Evolutionary conservation across 1,140 invertebrate genomes (phyloP).

Genomic region (Riptortus pedestris): DNA sequence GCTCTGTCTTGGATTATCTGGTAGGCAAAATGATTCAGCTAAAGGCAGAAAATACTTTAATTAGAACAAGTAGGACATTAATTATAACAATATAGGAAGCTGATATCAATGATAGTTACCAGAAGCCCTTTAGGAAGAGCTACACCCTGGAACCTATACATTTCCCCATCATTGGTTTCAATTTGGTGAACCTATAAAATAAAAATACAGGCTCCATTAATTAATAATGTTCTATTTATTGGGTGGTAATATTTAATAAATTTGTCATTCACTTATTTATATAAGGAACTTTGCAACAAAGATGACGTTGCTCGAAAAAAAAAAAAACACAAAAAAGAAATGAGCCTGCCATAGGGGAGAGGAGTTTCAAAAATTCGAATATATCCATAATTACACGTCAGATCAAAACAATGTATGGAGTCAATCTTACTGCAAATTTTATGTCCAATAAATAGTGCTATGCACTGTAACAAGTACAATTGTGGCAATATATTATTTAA

Average conservation of each 20-base stretch:
- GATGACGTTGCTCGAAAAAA: too few relatives aligned
- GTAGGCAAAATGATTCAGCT: slow-evolving; percentile 74
- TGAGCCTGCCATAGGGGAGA: too few relatives aligned
- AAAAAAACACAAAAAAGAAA: too few relatives aligned
- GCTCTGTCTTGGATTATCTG: slow-evolving; percentile 62
- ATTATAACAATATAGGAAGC: too few relatives aligned
- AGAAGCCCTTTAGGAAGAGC: slow-evolving; percentile 65
- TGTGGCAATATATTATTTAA: too few relatives aligned
- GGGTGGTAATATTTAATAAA: not conserved
- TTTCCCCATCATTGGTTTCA: slow-evolving; percentile 42
- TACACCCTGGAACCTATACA: slow-evolving; percentile 85
- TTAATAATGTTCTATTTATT: not conserved
- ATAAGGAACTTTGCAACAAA: not conserved
- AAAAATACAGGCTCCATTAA: not conserved
- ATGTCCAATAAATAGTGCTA: too few relatives aligned
- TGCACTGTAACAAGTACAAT: too few relatives aligned
- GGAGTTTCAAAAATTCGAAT: too few relatives aligned
- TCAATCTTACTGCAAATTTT: too few relatives aligned
- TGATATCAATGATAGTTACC: too few relatives aligned
- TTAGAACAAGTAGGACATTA: not conserved
- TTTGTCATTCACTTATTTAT: not conserved
- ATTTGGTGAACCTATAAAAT: slow-evolving; percentile 50
- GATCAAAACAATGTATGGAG: too few relatives aligned
- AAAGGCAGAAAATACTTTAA: slow-evolving; percentile 31
- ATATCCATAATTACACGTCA: too few relatives aligned